These are phyloP conservation scores for Alcedo atthis DNA, from an alignment of 2,797 vertebrate species.

Conservation along the genomic window DNA sequence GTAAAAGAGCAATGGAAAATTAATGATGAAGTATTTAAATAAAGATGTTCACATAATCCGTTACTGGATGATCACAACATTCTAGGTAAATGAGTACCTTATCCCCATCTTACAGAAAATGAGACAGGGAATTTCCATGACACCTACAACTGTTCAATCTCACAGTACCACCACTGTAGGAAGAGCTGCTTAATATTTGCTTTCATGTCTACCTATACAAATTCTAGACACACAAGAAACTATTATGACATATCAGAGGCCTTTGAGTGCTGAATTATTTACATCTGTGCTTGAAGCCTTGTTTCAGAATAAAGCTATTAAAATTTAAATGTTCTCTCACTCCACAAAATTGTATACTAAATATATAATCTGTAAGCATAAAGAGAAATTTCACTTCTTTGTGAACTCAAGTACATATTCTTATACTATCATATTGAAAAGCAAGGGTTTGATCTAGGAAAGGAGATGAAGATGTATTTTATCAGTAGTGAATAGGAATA, in stretches of 20 bases:
- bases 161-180: neutral
- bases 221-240: neutral
- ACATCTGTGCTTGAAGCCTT: slow-evolving; percentile 11
- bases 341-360: neutral
- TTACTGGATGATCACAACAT: slow-evolving; percentile 55
- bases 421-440: neutral
- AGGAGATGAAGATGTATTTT: neutral
- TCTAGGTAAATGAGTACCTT: slow-evolving; percentile 24
- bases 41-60: slow-evolving; percentile 46
- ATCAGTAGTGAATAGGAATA: neutral
- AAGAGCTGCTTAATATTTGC: neutral
- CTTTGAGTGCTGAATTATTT: slow-evolving; percentile 24
- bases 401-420: neutral
- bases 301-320: slow-evolving; percentile 36
- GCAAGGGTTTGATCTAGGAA: neutral
- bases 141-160: neutral
- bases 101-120: neutral
- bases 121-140: slow-evolving; percentile 10
- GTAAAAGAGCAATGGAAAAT: slow-evolving; percentile 46
- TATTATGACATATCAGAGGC: neutral
- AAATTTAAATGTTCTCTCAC: slow-evolving; percentile 1
- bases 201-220: neutral
- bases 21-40: slow-evolving; percentile 46
- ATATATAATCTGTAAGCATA: neutral
- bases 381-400: slow-evolving; percentile 13